A percentile compares a stretch with the other conserved stretches of the same genome.
Evolutionary conservation across 2,888 invertebrate species (phyloP).

Genomic region (Acrobasis repandana): DNA sequence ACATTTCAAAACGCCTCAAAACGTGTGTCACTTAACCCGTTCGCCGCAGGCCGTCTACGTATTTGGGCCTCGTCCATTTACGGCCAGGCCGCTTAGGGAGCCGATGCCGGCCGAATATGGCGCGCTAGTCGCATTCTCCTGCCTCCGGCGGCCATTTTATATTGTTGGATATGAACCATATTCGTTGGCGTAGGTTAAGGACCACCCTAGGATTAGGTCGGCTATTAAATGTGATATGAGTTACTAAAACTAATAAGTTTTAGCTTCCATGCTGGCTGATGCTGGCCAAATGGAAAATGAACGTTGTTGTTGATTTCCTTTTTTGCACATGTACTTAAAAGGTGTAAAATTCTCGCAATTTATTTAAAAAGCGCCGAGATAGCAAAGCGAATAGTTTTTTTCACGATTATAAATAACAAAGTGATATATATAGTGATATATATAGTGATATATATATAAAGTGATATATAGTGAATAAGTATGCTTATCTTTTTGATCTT

Average conservation of each 20-base stretch:
- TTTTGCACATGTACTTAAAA: no score
- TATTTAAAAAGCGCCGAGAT: no score
- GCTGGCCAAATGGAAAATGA: no score
- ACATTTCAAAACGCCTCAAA: slow-evolving; percentile 44
- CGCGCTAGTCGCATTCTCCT: slow-evolving; percentile 44
- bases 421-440: no score
- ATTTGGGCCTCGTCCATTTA: slow-evolving; percentile 54
- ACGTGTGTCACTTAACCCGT: slow-evolving; percentile 55
- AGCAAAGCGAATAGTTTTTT: no score
- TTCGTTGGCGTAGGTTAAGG: slow-evolving; percentile 17
- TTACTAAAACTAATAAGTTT: neutral
- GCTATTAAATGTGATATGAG: neutral
- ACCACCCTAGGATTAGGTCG: slow-evolving; percentile 4
- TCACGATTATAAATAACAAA: no score
- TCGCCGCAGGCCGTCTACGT: slow-evolving; percentile 49
- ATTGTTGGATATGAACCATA: slow-evolving; percentile 48
- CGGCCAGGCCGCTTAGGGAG: slow-evolving; percentile 29
- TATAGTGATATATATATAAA: no score
- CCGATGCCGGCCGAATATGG: slow-evolving; percentile 29
- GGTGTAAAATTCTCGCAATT: no score
- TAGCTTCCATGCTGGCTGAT: neutral
- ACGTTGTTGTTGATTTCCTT: no score
- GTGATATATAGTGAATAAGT: no score
- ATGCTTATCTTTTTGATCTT: no score
- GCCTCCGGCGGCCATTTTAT: slow-evolving; percentile 12